Evolutionary conservation across 1,140 invertebrate genomes (phyloP), one percentile per base, ranked within the genome.

Genomic region (Brachionus plicatilis): DNA sequence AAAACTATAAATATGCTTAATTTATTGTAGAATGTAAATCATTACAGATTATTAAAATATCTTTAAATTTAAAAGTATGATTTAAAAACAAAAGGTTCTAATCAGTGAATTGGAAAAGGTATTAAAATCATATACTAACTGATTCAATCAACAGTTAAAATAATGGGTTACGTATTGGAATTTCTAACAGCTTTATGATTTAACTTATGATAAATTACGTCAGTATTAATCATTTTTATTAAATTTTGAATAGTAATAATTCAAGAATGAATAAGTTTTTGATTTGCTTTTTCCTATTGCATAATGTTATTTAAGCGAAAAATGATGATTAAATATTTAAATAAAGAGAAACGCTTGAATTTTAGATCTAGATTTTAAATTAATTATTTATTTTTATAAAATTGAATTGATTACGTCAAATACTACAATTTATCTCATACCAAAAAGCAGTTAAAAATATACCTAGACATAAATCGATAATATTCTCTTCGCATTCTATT

Each of bases 361-460:
- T 60, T 53, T 53, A 53, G 14, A 14, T 53, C 17, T 8, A 4
- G 45, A 47, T 60, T 60, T 56, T 20, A 60, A 60, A 60, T 60
- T 60, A 60, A 60, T 60, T 60, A 60, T 60, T 60, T 60, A 60
- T 60, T 60, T 37, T 60, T 60, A 60, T 60, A 60, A 60, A 60
- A 60, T 53, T 17, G 20, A 60, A 60, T 60, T 60, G 53, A 60
- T 60, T 60, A 20, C 53, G 53, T 60, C 53, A 60, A 60, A 60
- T 60, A 60, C 17, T 60, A 60, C 17, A 60, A 60, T 60, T 24
- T 60, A 60, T 60, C 53, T 27, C 27, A 7, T 20, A 60, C 53
- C 17, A 60, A 60, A 56, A 60, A 60, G 20, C 20, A 9, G 53
- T 14, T 53, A 14, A 53, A 53, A 53, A 60, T 60, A 20, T 20